phyloP scores from a whole-genome alignment of 2,888 invertebrate genomes.

The Ophion ellenae region DNA sequence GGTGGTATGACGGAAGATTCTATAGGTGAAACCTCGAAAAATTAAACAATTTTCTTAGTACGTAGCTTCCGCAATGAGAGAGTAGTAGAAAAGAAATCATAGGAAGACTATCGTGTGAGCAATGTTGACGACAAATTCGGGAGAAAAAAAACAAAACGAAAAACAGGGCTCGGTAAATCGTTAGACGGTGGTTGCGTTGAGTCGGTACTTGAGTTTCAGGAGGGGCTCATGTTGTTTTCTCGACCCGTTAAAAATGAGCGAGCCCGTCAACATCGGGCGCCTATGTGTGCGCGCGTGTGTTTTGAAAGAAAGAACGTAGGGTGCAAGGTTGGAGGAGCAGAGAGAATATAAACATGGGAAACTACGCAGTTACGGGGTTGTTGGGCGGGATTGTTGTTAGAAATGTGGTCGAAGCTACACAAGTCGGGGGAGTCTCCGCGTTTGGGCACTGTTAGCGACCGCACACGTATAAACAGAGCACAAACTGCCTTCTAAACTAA shows the following conservation, averaged over 20 bases:
- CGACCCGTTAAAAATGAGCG: neutral
- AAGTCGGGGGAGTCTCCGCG: conserved; percentile 49
- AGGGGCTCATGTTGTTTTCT: neutral
- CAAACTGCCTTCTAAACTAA: conserved; percentile 78
- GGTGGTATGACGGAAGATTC: too few relatives aligned
- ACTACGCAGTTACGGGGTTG: conserved; percentile 51
- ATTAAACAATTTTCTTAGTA: too few relatives aligned
- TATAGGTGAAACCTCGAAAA: too few relatives aligned
- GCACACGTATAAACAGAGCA: conserved; percentile 78
- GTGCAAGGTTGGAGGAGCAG: conserved; percentile 3
- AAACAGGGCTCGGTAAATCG: neutral
- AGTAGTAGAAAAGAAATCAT: too few relatives aligned
- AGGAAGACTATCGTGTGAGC: too few relatives aligned
- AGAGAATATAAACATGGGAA: conserved; percentile 30
- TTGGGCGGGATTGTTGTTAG: conserved; percentile 55
- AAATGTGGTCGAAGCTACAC: conserved; percentile 68
- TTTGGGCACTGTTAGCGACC: conserved; percentile 73
- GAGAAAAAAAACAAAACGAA: too few relatives aligned
- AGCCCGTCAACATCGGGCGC: neutral
- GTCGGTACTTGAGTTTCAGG: neutral
- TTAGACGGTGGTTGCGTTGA: neutral
- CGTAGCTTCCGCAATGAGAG: too few relatives aligned
- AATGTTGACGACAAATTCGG: too few relatives aligned
- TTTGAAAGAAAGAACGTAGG: neutral
- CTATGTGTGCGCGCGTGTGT: neutral